Evolutionary conservation across 2,113 vertebrate genomes (phyloP).

Genomic region (Mugil cephalus): DNA sequence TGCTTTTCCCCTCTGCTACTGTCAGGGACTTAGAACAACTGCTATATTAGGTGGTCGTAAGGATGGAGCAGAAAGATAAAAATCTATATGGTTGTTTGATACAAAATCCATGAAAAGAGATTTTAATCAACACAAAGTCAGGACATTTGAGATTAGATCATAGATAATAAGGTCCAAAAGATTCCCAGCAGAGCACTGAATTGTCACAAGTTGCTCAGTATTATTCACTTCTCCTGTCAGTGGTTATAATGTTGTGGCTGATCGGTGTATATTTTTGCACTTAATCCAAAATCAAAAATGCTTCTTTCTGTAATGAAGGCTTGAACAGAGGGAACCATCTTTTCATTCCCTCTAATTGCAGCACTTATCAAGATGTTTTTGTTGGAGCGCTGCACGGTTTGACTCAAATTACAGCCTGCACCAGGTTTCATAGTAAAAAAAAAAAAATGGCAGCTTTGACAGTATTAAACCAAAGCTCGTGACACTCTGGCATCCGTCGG

Average conservation of each 20-base stretch:
- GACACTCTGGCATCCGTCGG: background rate
- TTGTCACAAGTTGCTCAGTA: too few species aligned
- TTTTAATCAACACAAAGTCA: too few species aligned
- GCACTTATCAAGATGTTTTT: slow-evolving; percentile 32
- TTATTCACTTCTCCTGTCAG: too few species aligned
- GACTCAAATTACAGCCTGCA: slow-evolving; percentile 33
- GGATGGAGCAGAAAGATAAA: background rate
- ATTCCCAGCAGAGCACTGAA: too few species aligned
- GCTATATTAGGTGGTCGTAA: slow-evolving; percentile 3
- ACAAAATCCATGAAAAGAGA: too few species aligned
- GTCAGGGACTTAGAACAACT: slow-evolving; percentile 10
- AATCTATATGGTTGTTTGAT: too few species aligned
- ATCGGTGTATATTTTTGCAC: too few species aligned
- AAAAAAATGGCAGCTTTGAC: slow-evolving; percentile 14
- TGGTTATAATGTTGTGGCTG: too few species aligned
- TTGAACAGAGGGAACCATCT: background rate
- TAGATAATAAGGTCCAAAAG: too few species aligned
- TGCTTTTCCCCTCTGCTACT: slow-evolving; percentile 1
- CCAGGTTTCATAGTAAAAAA: slow-evolving; percentile 4
- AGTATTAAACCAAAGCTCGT: slow-evolving; percentile 9
- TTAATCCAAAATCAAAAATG: background rate
- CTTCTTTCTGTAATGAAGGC: slow-evolving; percentile 2
- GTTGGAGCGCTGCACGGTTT: slow-evolving; percentile 6
- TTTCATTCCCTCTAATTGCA: slow-evolving; percentile 35
- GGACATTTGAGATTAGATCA: too few species aligned